These are phyloP conservation scores for Eurytoma californica DNA, from an alignment of 2,888 invertebrate species.

Conservation along the genomic window DNA sequence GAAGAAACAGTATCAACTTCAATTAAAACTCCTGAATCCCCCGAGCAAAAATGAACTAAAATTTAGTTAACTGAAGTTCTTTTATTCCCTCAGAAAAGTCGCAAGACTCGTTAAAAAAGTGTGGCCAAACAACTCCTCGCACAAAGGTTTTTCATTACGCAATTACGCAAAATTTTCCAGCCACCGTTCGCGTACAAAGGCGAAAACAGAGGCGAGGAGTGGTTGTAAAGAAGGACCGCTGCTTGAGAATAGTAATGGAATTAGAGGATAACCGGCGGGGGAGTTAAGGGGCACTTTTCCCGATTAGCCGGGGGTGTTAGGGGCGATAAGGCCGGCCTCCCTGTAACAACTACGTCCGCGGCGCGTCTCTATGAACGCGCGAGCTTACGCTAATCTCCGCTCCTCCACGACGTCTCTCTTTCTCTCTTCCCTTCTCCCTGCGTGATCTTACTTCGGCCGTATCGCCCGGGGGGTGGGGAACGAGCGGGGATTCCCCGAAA, in stretches of 20 bases:
- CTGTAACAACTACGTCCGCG: constrained; percentile 5
- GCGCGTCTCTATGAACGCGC: constrained; percentile 45
- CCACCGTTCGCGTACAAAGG: not conserved
- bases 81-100: constrained; percentile 3
- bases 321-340: constrained; percentile 26
- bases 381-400: constrained; percentile 51
- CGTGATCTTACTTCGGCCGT: constrained; percentile 20
- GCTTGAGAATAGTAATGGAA: constrained; percentile 55
- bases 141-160: not conserved
- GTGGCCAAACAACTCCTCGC: not conserved
- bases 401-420: constrained; percentile 18
- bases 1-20: not conserved
- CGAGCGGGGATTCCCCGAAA: constrained; percentile 27
- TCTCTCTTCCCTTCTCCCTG: not conserved
- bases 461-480: constrained; percentile 9
- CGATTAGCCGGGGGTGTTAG: constrained; percentile 53
- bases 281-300: constrained; percentile 55
- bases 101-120: not conserved
- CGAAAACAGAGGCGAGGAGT: not conserved
- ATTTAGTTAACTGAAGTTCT: not conserved
- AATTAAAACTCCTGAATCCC: not conserved
- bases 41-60: not conserved
- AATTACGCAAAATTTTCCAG: constrained; percentile 14
- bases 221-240: not conserved
- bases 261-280: constrained; percentile 57